These are phyloP conservation scores for Panagrolaimus sp. DNA, from an alignment of 1,140 invertebrate species.

Conservation along the genomic window DNA sequence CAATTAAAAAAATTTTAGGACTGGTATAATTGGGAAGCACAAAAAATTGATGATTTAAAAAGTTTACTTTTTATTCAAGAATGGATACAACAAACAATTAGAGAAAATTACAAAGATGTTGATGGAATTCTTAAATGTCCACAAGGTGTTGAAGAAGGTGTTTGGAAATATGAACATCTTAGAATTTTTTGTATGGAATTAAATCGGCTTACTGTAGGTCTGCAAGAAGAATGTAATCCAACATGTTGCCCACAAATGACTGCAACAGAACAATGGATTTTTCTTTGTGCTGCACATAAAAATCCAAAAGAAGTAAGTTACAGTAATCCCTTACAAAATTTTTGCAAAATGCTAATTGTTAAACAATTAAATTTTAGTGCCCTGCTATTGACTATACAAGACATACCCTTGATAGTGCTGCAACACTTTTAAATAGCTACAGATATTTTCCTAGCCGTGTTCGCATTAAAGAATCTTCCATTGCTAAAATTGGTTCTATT, in stretches of 20 bases:
- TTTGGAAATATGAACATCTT: constrained; percentile 99
- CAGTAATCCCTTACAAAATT: too few relatives aligned
- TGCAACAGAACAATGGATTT: constrained; percentile 96
- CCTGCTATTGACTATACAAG: constrained; percentile 98
- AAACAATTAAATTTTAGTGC: constrained; percentile 64
- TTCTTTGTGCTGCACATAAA: constrained; percentile 98
- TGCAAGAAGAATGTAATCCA: constrained; percentile 87
- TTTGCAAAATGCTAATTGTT: too few relatives aligned
- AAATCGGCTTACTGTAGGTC: constrained; percentile 85
- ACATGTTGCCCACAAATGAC: constrained; percentile 98
- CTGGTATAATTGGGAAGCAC: constrained; percentile 93
- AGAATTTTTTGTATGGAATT: constrained; percentile 72
- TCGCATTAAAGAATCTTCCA: constrained; percentile 95
- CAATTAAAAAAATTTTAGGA: constrained; percentile 65
- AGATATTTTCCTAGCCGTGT: constrained; percentile 99
- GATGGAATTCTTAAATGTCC: constrained; percentile 90
- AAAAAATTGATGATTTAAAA: constrained; percentile 98
- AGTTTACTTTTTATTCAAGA: constrained; percentile 95
- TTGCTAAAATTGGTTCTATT: constrained; percentile 93
- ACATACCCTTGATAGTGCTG: constrained; percentile 97
- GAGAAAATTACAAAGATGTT: constrained; percentile 82
- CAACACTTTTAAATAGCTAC: constrained; percentile 94
- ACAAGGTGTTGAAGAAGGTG: constrained; percentile 92
- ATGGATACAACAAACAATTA: constrained; percentile 95
- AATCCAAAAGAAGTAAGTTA: constrained; percentile 84